Evolutionary conservation across 1,140 invertebrate genomes (phyloP).

Genomic region (Tenebrio molitor): DNA sequence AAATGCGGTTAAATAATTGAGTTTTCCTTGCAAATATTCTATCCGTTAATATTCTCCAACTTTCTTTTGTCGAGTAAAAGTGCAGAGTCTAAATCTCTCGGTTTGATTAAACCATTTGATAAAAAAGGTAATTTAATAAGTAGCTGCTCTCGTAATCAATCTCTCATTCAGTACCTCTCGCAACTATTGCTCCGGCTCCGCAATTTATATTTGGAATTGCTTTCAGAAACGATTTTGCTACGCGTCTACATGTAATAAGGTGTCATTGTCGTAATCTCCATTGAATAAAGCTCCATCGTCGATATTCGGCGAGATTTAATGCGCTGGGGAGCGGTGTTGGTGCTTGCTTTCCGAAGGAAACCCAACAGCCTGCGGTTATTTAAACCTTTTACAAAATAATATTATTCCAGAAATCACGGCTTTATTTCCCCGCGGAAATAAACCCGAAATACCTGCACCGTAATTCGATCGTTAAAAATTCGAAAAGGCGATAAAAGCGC

Average conservation of each 20-base stretch:
- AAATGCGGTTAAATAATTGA: neutral
- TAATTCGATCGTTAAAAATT: constrained; percentile 30
- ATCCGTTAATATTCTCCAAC: neutral
- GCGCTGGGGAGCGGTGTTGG: constrained; percentile 12
- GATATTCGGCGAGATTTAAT: constrained; percentile 28
- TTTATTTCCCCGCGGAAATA: constrained; percentile 29
- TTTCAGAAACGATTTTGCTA: constrained; percentile 11
- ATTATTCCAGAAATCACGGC: constrained; percentile 38
- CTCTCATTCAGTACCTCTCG: no score
- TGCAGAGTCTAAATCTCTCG: neutral
- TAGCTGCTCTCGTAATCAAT: no score
- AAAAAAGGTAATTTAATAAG: neutral
- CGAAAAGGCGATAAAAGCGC: constrained; percentile 19
- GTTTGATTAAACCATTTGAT: neutral
- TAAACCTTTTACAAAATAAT: constrained; percentile 40
- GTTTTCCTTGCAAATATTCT: no score
- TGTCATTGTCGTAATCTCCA: constrained; percentile 32
- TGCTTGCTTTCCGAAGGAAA: constrained; percentile 23
- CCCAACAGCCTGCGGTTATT: constrained; percentile 36
- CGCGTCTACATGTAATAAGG: constrained; percentile 9
- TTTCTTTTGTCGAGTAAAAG: neutral
- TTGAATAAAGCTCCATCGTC: constrained; percentile 25
- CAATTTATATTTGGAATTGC: constrained; percentile 9
- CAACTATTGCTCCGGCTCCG: no score
- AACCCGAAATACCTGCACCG: constrained; percentile 20